Percentiles rank a stretch among this genome's conserved stretches.
phyloP scores from a whole-genome alignment of 64 coral and sea anemone genomes.

The Dendrophyllia cribrosa region DNA sequence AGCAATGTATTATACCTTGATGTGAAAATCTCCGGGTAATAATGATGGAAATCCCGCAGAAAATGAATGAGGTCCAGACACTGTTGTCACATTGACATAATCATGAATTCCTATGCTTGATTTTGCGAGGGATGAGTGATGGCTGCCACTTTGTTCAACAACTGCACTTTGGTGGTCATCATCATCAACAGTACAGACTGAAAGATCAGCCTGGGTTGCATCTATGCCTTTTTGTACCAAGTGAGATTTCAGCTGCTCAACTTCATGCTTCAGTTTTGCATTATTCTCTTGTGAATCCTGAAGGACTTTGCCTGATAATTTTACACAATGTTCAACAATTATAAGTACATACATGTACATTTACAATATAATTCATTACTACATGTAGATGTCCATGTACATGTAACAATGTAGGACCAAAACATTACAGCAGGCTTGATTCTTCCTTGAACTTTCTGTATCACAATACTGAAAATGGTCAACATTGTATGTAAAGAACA shows the following conservation, averaged over 20 bases:
- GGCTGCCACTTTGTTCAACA: neutral
- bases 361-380: too few relatives aligned
- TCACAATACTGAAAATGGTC: too few relatives aligned
- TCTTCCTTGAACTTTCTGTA: too few relatives aligned
- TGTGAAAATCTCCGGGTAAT: constrained; percentile 10
- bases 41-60: constrained; percentile 28
- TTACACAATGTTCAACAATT: neutral
- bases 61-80: constrained; percentile 7
- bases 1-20: neutral
- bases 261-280: constrained; percentile 63
- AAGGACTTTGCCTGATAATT: constrained; percentile 81
- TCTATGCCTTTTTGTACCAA: constrained; percentile 35
- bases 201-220: constrained; percentile 1
- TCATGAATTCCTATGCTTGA: neutral
- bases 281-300: constrained; percentile 85
- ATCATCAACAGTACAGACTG: neutral
- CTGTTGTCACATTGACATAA: constrained; percentile 22
- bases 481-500: too few relatives aligned
- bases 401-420: too few relatives aligned
- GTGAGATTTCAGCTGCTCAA: constrained; percentile 43
- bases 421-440: too few relatives aligned
- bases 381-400: too few relatives aligned
- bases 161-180: neutral
- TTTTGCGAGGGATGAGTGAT: neutral
- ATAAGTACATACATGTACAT: neutral